Percentiles rank a stretch among this genome's conserved stretches.
Evolutionary conservation across 2,113 vertebrate species (phyloP).

Genomic region (Baryphthengus martii): DNA sequence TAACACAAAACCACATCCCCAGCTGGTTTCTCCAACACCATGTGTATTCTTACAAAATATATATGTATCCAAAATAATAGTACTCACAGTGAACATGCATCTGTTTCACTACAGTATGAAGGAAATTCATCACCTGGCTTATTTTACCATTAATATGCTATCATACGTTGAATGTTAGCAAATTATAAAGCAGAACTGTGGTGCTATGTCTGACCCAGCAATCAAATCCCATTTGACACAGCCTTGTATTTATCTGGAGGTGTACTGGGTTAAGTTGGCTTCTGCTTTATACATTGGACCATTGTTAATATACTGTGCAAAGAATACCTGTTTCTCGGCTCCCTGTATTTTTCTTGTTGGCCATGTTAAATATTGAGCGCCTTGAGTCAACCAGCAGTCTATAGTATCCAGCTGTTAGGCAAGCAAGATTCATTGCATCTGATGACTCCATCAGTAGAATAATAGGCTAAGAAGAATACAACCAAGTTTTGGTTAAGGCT

Average conservation of each 20-base stretch:
- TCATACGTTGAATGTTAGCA: background rate
- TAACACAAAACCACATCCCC: background rate
- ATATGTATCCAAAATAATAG: background rate
- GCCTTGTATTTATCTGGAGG: background rate
- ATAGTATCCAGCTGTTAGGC: conserved; percentile 96
- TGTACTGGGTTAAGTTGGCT: background rate
- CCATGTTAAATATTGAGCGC: conserved; percentile 97
- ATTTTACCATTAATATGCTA: background rate
- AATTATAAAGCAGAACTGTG: background rate
- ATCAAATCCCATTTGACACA: background rate
- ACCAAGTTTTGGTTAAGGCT: conserved; percentile 26
- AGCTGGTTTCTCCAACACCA: background rate
- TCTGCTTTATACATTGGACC: background rate
- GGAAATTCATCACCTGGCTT: background rate
- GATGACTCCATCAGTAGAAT: conserved; percentile 95
- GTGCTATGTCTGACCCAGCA: background rate
- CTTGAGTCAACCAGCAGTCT: conserved; percentile 93
- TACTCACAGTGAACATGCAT: background rate
- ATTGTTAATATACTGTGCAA: background rate
- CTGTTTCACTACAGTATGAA: background rate
- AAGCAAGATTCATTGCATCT: conserved; percentile 98
- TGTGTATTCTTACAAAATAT: background rate
- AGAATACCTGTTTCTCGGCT: conserved; percentile 78
- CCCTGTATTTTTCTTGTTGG: conserved; percentile 85
- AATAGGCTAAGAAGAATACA: conserved; percentile 84